Conservation (phyloP, 2,888 invertebrate genomes). For the Callimorpha dominula region DNA sequence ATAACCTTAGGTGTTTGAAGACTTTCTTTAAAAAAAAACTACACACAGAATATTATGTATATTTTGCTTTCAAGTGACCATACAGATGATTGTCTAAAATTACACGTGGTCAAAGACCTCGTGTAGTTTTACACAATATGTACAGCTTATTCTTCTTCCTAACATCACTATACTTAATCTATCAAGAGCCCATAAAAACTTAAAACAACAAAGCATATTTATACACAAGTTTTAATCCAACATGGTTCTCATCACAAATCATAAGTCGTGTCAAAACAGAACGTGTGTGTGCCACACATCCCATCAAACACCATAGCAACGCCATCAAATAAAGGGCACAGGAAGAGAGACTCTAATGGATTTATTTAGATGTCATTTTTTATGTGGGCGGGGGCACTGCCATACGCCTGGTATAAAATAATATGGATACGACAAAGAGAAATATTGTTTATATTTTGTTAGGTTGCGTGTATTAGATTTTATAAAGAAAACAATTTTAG, state of each 20-base stretch:
- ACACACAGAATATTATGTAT: no score
- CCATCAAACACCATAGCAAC: constrained; percentile 49
- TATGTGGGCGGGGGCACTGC: constrained; percentile 85
- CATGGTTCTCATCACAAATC: constrained; percentile 82
- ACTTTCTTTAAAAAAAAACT: no score
- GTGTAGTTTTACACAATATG: not conserved
- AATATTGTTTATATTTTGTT: constrained; percentile 3
- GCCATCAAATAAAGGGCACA: constrained; percentile 80
- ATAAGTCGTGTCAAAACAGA: constrained; percentile 81
- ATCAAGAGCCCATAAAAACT: constrained; percentile 14
- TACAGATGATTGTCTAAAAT: not conserved
- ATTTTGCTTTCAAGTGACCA: no score
- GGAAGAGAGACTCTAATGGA: constrained; percentile 84
- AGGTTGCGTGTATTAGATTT: not conserved
- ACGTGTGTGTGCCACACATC: constrained; percentile 67
- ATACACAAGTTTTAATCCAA: constrained; percentile 66
- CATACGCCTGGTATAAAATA: constrained; percentile 71
- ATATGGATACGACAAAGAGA: constrained; percentile 65
- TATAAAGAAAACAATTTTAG: not conserved
- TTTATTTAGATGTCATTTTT: constrained; percentile 87
- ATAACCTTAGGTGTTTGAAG: no score
- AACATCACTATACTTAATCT: constrained; percentile 5
- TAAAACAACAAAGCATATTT: constrained; percentile 39
- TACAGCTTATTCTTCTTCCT: not conserved
- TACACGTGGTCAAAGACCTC: not conserved